These are phyloP conservation scores for Rhea americana DNA, from an alignment of 2,113 vertebrate species.

Conservation along the genomic window DNA sequence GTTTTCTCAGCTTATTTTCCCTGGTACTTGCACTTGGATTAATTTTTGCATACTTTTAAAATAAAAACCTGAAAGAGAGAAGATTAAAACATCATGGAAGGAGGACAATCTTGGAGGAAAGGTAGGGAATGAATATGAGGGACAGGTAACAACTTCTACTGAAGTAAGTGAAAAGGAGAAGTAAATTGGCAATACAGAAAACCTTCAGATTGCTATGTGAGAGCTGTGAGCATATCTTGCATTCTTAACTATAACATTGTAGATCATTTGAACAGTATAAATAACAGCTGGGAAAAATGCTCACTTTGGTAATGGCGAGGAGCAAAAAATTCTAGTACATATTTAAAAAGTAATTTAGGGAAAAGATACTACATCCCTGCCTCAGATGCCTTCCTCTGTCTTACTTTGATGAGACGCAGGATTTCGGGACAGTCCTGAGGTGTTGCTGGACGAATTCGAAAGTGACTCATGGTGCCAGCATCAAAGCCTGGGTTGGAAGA, in stretches of 20 bases:
- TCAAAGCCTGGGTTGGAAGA: not conserved
- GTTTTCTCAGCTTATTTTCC: not conserved
- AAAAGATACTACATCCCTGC: not conserved
- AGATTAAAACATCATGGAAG: not conserved
- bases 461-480: not conserved
- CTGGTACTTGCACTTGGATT: not conserved
- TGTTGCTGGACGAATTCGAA: constrained; percentile 12
- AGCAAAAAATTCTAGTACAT: not conserved
- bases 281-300: not conserved
- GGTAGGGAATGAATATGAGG: not conserved
- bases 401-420: constrained; percentile 63
- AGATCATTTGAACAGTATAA: not conserved
- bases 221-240: not conserved
- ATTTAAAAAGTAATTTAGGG: not conserved
- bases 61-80: not conserved
- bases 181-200: not conserved
- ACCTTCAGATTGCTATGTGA: not conserved
- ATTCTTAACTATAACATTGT: not conserved
- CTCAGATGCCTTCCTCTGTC: not conserved
- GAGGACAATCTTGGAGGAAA: not conserved
- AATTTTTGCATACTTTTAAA: not conserved
- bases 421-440: constrained; percentile 32
- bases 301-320: not conserved
- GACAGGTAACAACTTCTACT: not conserved
- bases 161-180: not conserved